Percentiles rank a stretch among this genome's conserved stretches.
Conservation (phyloP, 2,113 vertebrate genomes). For the Podilymbus podiceps region DNA sequence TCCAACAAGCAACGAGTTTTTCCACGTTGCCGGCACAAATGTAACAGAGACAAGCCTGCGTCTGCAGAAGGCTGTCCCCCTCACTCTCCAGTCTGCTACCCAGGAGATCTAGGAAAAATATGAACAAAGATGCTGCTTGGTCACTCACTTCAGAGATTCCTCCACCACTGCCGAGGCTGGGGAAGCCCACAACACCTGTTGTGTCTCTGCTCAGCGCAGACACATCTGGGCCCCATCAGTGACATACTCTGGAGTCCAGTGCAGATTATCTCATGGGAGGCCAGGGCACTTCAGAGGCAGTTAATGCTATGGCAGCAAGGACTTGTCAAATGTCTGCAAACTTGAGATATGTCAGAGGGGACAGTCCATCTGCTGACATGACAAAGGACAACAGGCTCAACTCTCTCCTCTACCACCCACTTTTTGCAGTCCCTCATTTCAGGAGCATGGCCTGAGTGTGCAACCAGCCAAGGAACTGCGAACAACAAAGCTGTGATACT, state of each 20-base stretch:
- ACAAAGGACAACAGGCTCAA: background rate
- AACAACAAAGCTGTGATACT: background rate
- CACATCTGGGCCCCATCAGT: background rate
- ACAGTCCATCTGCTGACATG: background rate
- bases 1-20: conserved; percentile 92
- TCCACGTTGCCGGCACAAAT: conserved; percentile 95
- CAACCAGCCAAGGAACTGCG: background rate
- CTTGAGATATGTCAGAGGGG: background rate
- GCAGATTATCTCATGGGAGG: background rate
- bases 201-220: background rate
- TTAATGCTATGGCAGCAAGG: background rate
- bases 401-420: background rate
- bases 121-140: background rate
- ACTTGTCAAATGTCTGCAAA: background rate
- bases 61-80: conserved; percentile 78
- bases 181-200: background rate
- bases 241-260: background rate
- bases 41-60: conserved; percentile 93
- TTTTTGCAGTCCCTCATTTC: background rate
- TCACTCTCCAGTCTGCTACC: conserved; percentile 87
- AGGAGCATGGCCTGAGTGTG: accelerated
- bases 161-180: background rate
- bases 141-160: background rate
- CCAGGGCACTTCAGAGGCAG: background rate
- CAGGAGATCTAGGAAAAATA: conserved; percentile 80